Percentiles rank a stretch among this genome's conserved stretches.
Conservation (phyloP, 2,797 vertebrate genomes). For the Microctenopoma steveboyesi region DNA sequence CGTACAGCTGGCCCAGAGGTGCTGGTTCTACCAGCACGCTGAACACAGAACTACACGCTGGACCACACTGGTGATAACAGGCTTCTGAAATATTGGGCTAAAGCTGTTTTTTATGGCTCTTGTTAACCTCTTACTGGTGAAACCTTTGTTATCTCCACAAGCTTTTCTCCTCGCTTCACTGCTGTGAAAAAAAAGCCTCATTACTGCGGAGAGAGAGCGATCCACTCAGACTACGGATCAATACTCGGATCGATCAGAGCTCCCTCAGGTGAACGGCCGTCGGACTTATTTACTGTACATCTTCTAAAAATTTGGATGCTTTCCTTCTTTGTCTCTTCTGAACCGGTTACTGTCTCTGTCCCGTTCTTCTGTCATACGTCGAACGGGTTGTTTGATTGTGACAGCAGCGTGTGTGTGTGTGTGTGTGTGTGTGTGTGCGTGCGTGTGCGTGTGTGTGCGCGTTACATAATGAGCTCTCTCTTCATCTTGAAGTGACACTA, state of each 20-base stretch:
- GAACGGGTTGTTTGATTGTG: conserved; percentile 22
- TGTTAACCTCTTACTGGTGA: too few relatives aligned
- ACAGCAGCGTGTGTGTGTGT: conserved; percentile 17
- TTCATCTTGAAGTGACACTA: conserved; percentile 55
- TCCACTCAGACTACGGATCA: conserved; percentile 50
- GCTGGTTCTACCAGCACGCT: too few relatives aligned
- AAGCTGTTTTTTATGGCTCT: too few relatives aligned
- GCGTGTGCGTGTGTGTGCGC: conserved; percentile 13
- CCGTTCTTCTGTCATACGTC: conserved; percentile 15
- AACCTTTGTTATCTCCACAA: too few relatives aligned
- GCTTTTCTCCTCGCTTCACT: too few relatives aligned
- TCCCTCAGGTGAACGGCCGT: conserved; percentile 44
- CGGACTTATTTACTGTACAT: conserved; percentile 16
- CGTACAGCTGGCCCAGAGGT: too few relatives aligned
- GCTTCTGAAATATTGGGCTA: too few relatives aligned
- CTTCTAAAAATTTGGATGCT: conserved; percentile 14
- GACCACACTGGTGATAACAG: too few relatives aligned
- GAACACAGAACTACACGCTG: too few relatives aligned
- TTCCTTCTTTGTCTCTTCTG: background rate
- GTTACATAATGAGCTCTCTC: conserved; percentile 49
- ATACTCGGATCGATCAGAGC: conserved; percentile 51
- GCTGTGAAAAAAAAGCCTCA: conserved; percentile 53
- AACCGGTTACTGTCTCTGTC: background rate
- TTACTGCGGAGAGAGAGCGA: conserved; percentile 53
- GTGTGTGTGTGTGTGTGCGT: conserved; percentile 3